Evolutionary conservation across 2,888 invertebrate genomes (phyloP).

Genomic region (Meganola albula): DNA sequence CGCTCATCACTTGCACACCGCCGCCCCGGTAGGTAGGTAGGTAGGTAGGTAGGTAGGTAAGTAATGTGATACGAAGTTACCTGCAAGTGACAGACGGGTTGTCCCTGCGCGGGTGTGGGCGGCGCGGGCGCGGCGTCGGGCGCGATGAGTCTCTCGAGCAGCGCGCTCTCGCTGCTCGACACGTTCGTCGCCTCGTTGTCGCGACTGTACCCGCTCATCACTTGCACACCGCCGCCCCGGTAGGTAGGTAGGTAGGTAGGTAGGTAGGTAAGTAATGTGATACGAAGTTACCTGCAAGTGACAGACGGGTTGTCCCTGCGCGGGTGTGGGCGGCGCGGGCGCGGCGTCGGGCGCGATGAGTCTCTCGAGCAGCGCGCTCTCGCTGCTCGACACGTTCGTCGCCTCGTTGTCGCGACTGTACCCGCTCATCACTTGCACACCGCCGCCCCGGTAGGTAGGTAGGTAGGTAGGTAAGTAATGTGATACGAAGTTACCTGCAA

Average conservation of each 20-base stretch:
- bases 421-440: no score
- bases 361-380: slow-evolving; percentile 37
- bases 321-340: slow-evolving; percentile 24
- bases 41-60: no score
- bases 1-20: no score
- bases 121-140: slow-evolving; percentile 25
- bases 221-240: no score
- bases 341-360: slow-evolving; percentile 34
- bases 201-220: no score
- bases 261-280: no score
- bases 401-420: slow-evolving; percentile 36
- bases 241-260: no score
- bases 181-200: slow-evolving; percentile 37
- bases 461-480: no score
- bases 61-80: no score
- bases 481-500: slow-evolving; percentile 39
- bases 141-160: slow-evolving; percentile 38
- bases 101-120: slow-evolving; percentile 23
- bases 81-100: slow-evolving; percentile 38
- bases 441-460: no score
- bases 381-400: slow-evolving; percentile 38
- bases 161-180: slow-evolving; percentile 37
- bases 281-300: slow-evolving; percentile 40
- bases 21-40: no score
- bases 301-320: slow-evolving; percentile 29